These are phyloP conservation scores for Lepisosteus osseus DNA, from an alignment of 2,113 vertebrate species.

Conservation along the genomic window DNA sequence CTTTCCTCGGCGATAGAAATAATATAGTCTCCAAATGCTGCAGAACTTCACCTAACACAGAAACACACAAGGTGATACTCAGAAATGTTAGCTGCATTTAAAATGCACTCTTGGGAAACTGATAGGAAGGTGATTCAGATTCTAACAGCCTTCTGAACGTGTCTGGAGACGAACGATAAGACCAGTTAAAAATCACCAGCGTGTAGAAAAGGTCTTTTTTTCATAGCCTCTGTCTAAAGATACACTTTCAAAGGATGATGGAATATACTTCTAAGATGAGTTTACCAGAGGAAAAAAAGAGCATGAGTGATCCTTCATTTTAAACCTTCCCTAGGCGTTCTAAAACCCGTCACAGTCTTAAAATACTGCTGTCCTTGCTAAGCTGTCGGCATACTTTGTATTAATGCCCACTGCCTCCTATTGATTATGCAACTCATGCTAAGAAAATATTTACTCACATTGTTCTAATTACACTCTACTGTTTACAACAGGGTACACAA, in stretches of 20 bases:
- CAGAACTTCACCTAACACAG: too few relatives aligned
- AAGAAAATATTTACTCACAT: constrained; percentile 16
- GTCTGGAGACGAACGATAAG: not conserved
- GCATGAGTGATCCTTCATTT: not conserved
- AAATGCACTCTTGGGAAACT: too few relatives aligned
- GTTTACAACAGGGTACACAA: not conserved
- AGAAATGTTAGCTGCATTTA: too few relatives aligned
- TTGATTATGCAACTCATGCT: not conserved
- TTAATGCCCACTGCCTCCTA: constrained; percentile 1
- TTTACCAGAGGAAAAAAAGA: not conserved
- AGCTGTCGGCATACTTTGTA: not conserved
- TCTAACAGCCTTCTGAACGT: too few relatives aligned
- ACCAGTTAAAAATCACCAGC: not conserved
- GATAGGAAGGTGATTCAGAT: too few relatives aligned
- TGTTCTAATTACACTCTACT: not conserved
- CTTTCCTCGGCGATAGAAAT: too few relatives aligned
- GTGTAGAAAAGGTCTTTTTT: not conserved
- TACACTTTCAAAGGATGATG: not conserved
- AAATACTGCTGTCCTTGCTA: not conserved
- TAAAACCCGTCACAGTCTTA: not conserved
- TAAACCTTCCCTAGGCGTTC: not conserved
- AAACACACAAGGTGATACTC: too few relatives aligned
- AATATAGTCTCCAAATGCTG: too few relatives aligned
- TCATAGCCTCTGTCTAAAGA: not conserved
- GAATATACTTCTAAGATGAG: not conserved